A percentile compares a stretch with the other conserved stretches of the same genome.
phyloP scores from a whole-genome alignment of 2,797 vertebrate genomes.

The Enteromius mattozi region DNA sequence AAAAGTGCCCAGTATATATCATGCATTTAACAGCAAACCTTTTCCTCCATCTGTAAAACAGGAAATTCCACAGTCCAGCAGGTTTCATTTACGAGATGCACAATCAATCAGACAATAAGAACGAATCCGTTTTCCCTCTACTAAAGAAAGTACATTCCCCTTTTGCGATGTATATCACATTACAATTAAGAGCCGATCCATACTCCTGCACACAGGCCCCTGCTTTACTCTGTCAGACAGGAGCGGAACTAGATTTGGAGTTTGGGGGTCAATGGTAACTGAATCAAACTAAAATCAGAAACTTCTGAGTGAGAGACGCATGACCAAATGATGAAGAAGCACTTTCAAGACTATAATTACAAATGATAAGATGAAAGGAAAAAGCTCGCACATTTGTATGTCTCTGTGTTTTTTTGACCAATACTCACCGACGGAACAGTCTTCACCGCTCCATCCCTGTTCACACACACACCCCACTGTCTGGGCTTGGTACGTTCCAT shows the following conservation, averaged over 20 bases:
- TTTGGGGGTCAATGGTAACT: slow-evolving; percentile 38
- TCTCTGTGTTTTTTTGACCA: slow-evolving; percentile 27
- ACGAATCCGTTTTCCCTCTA: slow-evolving; percentile 28
- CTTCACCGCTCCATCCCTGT: slow-evolving; percentile 83
- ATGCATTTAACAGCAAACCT: background rate
- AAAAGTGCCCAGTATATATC: background rate
- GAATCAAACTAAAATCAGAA: slow-evolving; percentile 30
- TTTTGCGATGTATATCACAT: slow-evolving; percentile 46
- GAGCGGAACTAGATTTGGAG: background rate
- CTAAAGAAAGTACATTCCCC: slow-evolving; percentile 38
- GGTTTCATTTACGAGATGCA: slow-evolving; percentile 8
- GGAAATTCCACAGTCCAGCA: slow-evolving; percentile 21
- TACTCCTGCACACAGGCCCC: slow-evolving; percentile 19
- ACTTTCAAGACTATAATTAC: slow-evolving; percentile 13
- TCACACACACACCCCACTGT: slow-evolving; percentile 83
- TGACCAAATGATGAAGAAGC: slow-evolving; percentile 31
- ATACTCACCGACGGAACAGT: slow-evolving; percentile 84
- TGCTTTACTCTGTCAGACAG: slow-evolving; percentile 35
- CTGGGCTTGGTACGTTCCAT: slow-evolving; percentile 81
- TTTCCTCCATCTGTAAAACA: slow-evolving; percentile 29
- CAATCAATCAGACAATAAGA: slow-evolving; percentile 43
- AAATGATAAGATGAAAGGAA: background rate
- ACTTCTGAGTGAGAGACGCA: slow-evolving; percentile 41
- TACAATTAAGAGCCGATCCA: slow-evolving; percentile 46
- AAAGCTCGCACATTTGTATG: background rate